Evolutionary conservation across 2,888 invertebrate species (phyloP).

Genomic region (Homarus gammarus): DNA sequence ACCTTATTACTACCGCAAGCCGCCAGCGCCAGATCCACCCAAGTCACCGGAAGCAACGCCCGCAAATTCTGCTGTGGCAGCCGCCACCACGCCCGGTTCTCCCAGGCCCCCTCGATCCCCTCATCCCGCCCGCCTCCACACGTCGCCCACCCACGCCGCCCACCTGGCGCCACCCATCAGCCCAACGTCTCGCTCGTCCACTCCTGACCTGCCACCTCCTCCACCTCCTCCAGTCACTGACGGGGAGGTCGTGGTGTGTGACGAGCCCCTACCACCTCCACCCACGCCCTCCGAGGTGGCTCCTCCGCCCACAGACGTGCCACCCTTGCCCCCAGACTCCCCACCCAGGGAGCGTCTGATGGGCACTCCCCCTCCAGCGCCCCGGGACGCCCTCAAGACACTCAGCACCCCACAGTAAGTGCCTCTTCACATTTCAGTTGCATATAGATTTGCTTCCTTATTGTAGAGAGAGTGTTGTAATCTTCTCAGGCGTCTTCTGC

Average conservation of each 20-base stretch:
- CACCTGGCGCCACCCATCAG: constrained; percentile 55
- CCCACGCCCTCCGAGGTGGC: constrained; percentile 64
- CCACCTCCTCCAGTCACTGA: constrained; percentile 69
- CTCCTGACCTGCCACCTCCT: constrained; percentile 64
- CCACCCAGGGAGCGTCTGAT: constrained; percentile 46
- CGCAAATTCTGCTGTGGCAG: not conserved
- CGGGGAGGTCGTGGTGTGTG: constrained; percentile 63
- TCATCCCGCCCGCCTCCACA: constrained; percentile 6
- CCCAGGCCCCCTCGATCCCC: constrained; percentile 26
- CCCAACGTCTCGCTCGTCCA: constrained; percentile 52
- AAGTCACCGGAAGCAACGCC: constrained; percentile 44
- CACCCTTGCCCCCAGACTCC: constrained; percentile 54
- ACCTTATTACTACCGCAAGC: constrained; percentile 74
- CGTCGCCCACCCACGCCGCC: constrained; percentile 41
- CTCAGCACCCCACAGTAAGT: constrained; percentile 55
- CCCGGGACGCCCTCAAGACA: constrained; percentile 46
- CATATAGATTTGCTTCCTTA: no score
- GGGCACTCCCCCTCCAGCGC: constrained; percentile 47
- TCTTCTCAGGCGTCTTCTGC: no score
- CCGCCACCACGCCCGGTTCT: not conserved
- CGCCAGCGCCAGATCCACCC: constrained; percentile 75
- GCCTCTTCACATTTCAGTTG: not conserved
- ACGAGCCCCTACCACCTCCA: constrained; percentile 72
- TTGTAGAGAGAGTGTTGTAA: no score
- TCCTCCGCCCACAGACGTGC: constrained; percentile 35